Evolutionary conservation across 2,113 vertebrate genomes (phyloP).

Genomic region (Ovis aries): DNA sequence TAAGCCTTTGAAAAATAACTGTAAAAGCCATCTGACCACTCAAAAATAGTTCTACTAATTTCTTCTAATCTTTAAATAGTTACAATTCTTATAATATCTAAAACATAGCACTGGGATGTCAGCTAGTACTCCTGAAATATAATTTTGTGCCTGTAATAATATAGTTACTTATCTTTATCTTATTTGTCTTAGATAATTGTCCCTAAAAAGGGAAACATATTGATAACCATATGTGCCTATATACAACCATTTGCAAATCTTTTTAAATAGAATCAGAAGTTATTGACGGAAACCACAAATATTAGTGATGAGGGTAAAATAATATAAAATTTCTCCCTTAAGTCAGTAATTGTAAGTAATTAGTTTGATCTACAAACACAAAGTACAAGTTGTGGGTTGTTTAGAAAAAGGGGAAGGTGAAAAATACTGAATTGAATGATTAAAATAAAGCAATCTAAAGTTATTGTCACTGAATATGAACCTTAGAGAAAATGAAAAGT

Average conservation of each 20-base stretch:
- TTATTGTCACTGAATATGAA: neutral
- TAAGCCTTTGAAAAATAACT: slow-evolving; percentile 27
- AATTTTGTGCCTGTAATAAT: neutral
- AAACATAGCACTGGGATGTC: neutral
- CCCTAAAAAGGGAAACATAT: neutral
- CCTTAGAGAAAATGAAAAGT: neutral
- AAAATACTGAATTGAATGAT: neutral
- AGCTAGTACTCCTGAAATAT: slow-evolving; percentile 12
- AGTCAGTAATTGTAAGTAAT: slow-evolving; percentile 13
- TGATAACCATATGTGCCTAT: neutral
- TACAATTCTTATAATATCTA: neutral
- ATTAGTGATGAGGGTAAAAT: neutral
- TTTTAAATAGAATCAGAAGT: neutral
- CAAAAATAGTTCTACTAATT: slow-evolving; percentile 6
- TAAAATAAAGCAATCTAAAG: slow-evolving; percentile 31
- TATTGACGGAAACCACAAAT: neutral
- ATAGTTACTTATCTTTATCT: neutral
- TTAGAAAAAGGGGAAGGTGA: neutral
- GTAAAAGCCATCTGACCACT: neutral
- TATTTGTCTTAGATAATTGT: neutral
- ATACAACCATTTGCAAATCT: neutral
- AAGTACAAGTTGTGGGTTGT: neutral
- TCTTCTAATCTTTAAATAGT: neutral
- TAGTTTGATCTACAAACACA: neutral
- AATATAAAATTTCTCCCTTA: neutral